Base-by-base conservation (phyloP, 2,113 vertebrate genomes). In the Lipotes vexillifer region DNA sequence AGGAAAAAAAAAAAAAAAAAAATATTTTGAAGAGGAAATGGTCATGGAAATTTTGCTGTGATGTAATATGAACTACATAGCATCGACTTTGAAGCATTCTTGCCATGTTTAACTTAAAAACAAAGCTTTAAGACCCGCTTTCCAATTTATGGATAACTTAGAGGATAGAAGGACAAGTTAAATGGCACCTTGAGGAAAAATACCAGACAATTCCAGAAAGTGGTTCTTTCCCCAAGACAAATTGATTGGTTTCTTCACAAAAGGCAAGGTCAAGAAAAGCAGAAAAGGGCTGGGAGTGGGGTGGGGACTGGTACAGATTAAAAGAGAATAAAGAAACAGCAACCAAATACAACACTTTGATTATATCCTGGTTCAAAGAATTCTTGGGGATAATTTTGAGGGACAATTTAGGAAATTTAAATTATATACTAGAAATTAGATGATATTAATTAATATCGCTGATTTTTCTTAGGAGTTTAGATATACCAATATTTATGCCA, bases 11-110 rank as follows among this genome's bases (percentile, higher is more conserved):
- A n/a, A n/a, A n/a, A n/a, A n/a, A n/a, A n/a, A n/a, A 94, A 87
- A 49, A 36, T 71, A 38, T 92, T 94, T 88, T 88, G 63, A 94
- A 97, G 82, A 89, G 97, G 97, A 97, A 96, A 91, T 94, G 77
- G 92, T 97, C 8, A 17, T 93, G 92, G 93, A 96, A 97, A 97
- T 49, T 94, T 95, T 94, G 63, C 46, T 78, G 12, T 87, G 84
- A 88, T 72, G 61, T 93, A 71, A 75, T 20, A 55, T 14, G 44
- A 90, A 46, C 65, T 63, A 66, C 5, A 13, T 55, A 68, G 52
- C n/a, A 36, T 57, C 23, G 2, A 75, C 68, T 96, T 63, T 84
- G 84, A 96, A 94, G 8, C 36, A 20, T 87, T 83, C 55, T 90
- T 88, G 68, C 27, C 66, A 81, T 38, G 27, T 94, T 88, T 83